Percentiles rank a stretch among this genome's conserved stretches.
These are phyloP conservation scores for Helostoma temminkii DNA, from an alignment of 2,797 vertebrate genomes.

Conservation along the genomic window DNA sequence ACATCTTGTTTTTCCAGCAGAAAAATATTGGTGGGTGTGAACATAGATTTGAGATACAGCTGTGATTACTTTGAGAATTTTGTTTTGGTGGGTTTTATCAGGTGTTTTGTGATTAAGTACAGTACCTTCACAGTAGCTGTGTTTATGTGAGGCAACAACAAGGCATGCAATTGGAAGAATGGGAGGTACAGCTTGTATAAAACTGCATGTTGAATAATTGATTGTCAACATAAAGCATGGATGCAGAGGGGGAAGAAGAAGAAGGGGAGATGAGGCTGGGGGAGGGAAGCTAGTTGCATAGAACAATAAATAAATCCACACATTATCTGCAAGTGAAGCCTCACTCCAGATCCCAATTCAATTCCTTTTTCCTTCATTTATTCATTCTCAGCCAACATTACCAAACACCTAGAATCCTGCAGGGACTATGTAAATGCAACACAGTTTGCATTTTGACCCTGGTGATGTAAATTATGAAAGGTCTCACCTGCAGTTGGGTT, in stretches of 20 bases:
- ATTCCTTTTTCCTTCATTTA: constrained; percentile 11
- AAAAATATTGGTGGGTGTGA: too few species aligned
- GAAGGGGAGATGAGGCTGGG: constrained; percentile 1
- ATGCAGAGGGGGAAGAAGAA: constrained; percentile 18
- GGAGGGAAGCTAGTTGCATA: constrained; percentile 29
- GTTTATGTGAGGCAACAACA: constrained; percentile 51
- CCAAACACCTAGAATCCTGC: constrained; percentile 18
- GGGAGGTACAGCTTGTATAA: constrained; percentile 59
- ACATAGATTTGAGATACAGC: too few species aligned
- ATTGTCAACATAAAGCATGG: constrained; percentile 72
- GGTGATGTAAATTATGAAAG: constrained; percentile 56
- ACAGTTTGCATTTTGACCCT: constrained; percentile 24
- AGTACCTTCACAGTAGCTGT: constrained; percentile 22
- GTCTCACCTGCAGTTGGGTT: constrained; percentile 49
- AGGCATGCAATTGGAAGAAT: constrained; percentile 48
- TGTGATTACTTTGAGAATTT: too few species aligned
- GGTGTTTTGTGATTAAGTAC: too few species aligned
- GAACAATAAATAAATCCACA: constrained; percentile 61
- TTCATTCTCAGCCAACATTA: constrained; percentile 1
- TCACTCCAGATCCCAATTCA: constrained; percentile 1
- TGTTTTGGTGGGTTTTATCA: too few species aligned
- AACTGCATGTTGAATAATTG: constrained; percentile 77
- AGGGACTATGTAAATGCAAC: constrained; percentile 45
- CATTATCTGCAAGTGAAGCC: constrained; percentile 14
- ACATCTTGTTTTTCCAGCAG: too few species aligned